Base-by-base conservation (phyloP, 2,113 vertebrate genomes). In the Clarias gariepinus region DNA sequence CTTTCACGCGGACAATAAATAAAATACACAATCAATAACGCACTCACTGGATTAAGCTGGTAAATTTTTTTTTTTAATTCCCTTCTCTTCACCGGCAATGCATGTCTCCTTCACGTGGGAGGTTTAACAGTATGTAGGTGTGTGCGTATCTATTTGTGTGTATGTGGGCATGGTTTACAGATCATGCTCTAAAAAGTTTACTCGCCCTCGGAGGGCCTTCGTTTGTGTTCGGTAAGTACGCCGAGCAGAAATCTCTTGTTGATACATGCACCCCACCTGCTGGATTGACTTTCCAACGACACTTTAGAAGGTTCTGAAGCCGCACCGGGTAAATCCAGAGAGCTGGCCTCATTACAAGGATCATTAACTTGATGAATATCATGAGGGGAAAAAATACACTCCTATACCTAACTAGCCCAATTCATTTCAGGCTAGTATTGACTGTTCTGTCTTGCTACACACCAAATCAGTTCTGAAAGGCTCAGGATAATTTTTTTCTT, bases 251-350 rank as follows among this genome's bases (percentile, higher is more conserved):
- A 61, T 52, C 36, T 55, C 66, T 33, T 57, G 41, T 76, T 57
- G 60, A 88, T 87, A 57, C 89, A 86, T 85, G 61, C 84, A 81
- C 90, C 28, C 91, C 90, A 80, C 86, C 91, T 85, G 84, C 86
- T 90, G 91, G 90, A 63, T 28, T 64, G 10, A 2, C 9, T 2
- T 85, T 68, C 36, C 78, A 79, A 86, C 47, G 53, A 78, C 86
- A 87, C 63, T 19, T 21, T 12, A 25, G 28, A 60, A 82, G 60
- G n/a, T 16, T 52, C 33, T 73, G 87, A 55, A 84, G 76, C 82
- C 12, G 55, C 3, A 23, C 52, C 63, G 55, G 53, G 64, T 78
- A 82, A 83, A 82, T 79, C 36, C 19, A 11, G n/a, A 21, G 58
- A 85, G 61, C 82, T 18, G 78, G 69, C 30, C 88, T 81, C 87